phyloP scores from a whole-genome alignment of 30 jellyfish, hydroid and myxozoan species.

The Cassiopea xamachana region DNA sequence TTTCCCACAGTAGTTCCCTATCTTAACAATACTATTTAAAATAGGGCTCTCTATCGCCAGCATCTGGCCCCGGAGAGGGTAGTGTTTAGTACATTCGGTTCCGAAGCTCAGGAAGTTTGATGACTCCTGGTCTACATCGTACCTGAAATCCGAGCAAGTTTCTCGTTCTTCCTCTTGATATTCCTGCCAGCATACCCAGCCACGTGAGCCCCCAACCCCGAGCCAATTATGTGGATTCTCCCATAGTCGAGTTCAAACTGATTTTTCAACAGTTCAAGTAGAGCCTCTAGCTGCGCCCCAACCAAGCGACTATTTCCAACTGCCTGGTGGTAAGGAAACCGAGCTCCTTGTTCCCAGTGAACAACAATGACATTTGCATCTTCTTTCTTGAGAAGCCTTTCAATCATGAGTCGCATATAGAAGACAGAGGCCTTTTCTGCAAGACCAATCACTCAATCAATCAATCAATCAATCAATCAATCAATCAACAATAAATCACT shows the following conservation, averaged over 20 bases:
- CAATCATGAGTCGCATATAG: constrained; percentile 47
- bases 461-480: too few species aligned
- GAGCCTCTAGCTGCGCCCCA: constrained; percentile 74
- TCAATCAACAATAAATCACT: too few species aligned
- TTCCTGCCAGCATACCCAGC: constrained; percentile 86
- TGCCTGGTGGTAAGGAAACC: constrained; percentile 91
- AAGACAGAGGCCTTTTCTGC: constrained; percentile 32
- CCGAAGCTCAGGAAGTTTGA: too few species aligned
- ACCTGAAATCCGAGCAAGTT: constrained; percentile 85
- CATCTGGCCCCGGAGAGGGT: too few species aligned
- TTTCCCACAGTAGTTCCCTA: too few species aligned
- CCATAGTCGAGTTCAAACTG: constrained; percentile 68
- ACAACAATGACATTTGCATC: constrained; percentile 76
- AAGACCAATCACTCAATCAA: background rate
- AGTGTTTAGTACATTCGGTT: too few species aligned
- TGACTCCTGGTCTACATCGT: background rate
- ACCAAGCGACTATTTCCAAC: constrained; percentile 82
- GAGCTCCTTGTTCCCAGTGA: constrained; percentile 86
- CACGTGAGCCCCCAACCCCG: constrained; percentile 88
- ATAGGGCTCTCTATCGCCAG: too few species aligned
- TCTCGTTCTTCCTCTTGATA: constrained; percentile 46
- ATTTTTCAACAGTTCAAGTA: constrained; percentile 47
- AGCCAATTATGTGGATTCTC: constrained; percentile 75
- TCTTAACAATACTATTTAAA: too few species aligned
- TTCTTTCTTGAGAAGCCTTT: constrained; percentile 57